Evolutionary conservation across 23 tunicate genomes (phyloP).

Genomic region (Styela clava): DNA sequence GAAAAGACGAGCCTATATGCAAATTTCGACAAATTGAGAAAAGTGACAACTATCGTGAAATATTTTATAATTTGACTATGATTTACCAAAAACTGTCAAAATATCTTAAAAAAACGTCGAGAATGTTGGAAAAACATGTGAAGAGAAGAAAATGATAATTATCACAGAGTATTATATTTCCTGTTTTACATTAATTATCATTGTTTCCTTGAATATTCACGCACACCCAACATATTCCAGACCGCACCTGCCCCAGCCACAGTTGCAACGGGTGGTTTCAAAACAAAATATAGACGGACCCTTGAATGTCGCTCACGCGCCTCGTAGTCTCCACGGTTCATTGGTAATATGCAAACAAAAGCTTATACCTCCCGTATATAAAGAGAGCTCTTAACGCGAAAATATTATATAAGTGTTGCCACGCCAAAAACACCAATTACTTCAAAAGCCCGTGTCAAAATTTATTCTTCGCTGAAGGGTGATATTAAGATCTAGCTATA

Average conservation of each 20-base stretch:
- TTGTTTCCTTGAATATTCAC: too few relatives aligned
- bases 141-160: too few relatives aligned
- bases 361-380: conserved; percentile 4
- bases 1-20: too few relatives aligned
- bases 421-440: not conserved
- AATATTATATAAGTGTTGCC: not conserved
- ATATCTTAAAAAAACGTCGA: too few relatives aligned
- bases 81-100: too few relatives aligned
- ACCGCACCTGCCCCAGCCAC: not conserved
- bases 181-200: too few relatives aligned
- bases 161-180: too few relatives aligned
- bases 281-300: not conserved
- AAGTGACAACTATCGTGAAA: too few relatives aligned
- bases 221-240: too few relatives aligned
- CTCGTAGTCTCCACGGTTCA: conserved; percentile 9
- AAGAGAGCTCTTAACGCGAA: not conserved
- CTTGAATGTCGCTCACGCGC: not conserved
- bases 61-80: too few relatives aligned
- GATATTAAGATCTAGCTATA: not conserved
- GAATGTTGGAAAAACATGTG: too few relatives aligned
- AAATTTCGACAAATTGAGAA: too few relatives aligned
- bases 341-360: conserved; percentile 20
- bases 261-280: not conserved
- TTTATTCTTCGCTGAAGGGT: not conserved
- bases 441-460: not conserved